Base-by-base conservation (phyloP, 2,888 invertebrate species). In the Cordilura impudica region DNA sequence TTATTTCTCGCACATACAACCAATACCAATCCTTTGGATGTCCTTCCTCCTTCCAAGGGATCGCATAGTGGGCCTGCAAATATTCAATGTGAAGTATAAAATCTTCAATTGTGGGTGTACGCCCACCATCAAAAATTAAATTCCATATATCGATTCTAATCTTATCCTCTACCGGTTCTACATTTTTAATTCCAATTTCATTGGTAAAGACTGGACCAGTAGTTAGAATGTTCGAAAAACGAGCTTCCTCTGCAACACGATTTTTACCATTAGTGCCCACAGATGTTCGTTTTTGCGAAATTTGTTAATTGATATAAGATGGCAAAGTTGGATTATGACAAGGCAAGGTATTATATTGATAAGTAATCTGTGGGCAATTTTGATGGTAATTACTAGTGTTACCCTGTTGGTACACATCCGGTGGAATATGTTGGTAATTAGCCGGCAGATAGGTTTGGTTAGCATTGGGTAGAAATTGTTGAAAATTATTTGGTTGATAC, bases 11-110 rank as follows among this genome's bases (percentile, higher is more conserved):
- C 26, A 26, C 4, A 16, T 65, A 63, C 7, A 65, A 29, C 66
- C 71, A 71, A 18, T 71, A 77, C 66, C 71, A 65, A 16, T 77
- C 66, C 16, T 29, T 39, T 5, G 71, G 71, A 4, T 51, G 18
- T 0, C 70, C 76, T 1, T 65, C 56, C 23, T 63, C 54, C 0
- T 18, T 6, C 76, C 70, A 76, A 0, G 58, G 54, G 8, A 54
- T 49, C 7, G 31, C 53, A 19, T 71, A 51, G 19, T 51, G 39
- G 3, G 26, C 21, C 18, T 71, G 71, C 1, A 63, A 16, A n/a
- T 45, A 14, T 35, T 72, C 72, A 26, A 72, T 10, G 2, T 63
- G 29, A 54, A 60, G 61, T 5, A 71, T 49, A 26, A 71, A 71
- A 51, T 71, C 70, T 26, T 71, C 60, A 14, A 71, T 23, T 0